Evolutionary conservation across 2,797 vertebrate genomes (phyloP).

Genomic region (Danio aesculapii): DNA sequence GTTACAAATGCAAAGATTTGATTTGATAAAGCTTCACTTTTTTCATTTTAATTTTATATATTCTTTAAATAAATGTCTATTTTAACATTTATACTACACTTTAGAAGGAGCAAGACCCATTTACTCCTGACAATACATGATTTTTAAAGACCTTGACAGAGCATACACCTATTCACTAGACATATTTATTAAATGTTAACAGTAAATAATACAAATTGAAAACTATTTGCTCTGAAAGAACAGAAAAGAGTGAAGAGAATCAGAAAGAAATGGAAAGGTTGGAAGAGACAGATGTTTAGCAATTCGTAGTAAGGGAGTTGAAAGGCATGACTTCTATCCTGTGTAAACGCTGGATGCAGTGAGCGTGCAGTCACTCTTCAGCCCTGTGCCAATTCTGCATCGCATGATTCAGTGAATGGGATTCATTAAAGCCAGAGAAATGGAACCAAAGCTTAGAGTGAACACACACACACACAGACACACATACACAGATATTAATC

Average conservation of each 20-base stretch:
- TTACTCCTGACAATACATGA: constrained; percentile 42
- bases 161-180: constrained; percentile 50
- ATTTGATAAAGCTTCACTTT: no score
- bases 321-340: constrained; percentile 66
- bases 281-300: constrained; percentile 7
- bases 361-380: constrained; percentile 68
- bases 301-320: constrained; percentile 31
- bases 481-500: constrained; percentile 72
- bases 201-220: constrained; percentile 69
- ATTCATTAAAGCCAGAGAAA: constrained; percentile 75
- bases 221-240: constrained; percentile 1
- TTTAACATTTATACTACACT: neutral
- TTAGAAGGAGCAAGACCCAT: constrained; percentile 24
- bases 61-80: neutral
- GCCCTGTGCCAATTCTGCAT: constrained; percentile 74
- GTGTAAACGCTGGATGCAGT: constrained; percentile 62
- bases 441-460: constrained; percentile 46
- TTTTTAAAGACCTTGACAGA: constrained; percentile 67
- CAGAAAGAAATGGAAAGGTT: neutral
- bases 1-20: neutral
- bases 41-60: no score
- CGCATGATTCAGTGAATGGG: constrained; percentile 78
- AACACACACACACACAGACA: constrained; percentile 41
- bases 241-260: constrained; percentile 6
- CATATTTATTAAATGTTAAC: constrained; percentile 73